phyloP scores from a whole-genome alignment of 2,888 invertebrate species.

The Orthosia gracilis region DNA sequence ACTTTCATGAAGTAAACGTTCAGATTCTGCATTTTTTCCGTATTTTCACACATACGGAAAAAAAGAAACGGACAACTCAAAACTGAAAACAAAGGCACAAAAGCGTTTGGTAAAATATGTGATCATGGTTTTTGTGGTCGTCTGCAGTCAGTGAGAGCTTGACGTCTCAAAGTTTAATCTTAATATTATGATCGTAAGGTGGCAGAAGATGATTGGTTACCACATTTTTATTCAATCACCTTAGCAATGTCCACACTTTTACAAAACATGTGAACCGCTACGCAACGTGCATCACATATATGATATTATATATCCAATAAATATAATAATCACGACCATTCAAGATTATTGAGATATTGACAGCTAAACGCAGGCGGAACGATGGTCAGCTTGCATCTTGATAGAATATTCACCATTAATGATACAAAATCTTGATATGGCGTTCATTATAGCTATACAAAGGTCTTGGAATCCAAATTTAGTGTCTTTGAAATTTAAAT shows the following conservation, averaged over 20 bases:
- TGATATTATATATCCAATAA: conserved; percentile 63
- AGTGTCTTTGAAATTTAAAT: conserved; percentile 66
- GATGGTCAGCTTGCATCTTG: conserved; percentile 28
- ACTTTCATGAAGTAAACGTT: not conserved
- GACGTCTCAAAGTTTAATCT: not conserved
- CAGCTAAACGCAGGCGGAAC: conserved; percentile 56
- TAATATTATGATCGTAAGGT: not conserved
- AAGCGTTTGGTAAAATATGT: not conserved
- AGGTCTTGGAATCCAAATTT: conserved; percentile 61
- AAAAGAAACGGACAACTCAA: no score
- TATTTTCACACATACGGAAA: no score
- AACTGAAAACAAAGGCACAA: not conserved
- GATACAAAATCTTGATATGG: conserved; percentile 59
- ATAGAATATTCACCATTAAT: conserved; percentile 55
- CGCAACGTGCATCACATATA: conserved; percentile 46
- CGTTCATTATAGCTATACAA: conserved; percentile 51
- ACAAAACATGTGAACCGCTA: conserved; percentile 4
- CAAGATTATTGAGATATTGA: conserved; percentile 57
- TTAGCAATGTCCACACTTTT: not conserved
- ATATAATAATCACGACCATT: conserved; percentile 57
- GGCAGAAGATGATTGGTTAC: no score
- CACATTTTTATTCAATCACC: not conserved
- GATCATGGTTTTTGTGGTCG: conserved; percentile 1
- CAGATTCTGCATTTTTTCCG: not conserved
- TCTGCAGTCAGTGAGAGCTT: not conserved